Base-by-base conservation (phyloP, 2,888 invertebrate genomes). In the Drosophila macrothrix region DNA sequence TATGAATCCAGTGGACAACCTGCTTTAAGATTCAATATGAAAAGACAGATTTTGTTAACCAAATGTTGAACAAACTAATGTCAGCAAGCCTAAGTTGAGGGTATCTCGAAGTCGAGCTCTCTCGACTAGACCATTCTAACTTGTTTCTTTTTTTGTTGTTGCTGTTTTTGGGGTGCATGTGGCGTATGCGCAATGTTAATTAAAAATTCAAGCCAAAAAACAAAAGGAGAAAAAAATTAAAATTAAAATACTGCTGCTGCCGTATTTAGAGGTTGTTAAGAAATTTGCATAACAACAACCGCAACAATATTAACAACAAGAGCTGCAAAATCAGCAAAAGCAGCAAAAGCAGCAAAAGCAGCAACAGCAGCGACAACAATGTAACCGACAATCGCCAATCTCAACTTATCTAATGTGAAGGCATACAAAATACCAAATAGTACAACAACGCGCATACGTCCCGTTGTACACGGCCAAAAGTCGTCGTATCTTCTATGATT, bases 271-370 rank as follows among this genome's bases (percentile, higher is more conserved):
- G 77, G 67, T 76, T 75, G 79, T 78, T 82, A 78, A 67, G 43
- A 72, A 86, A 83, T 83, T 83, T 83, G 86, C 83, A 83, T 86
- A 81, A 83, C 70, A 81, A 84, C 74, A 84, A 43, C 75, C 74
- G 56, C 66, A 73, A 60, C 65, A 76, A 55, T 46, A 60, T 41
- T 56, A 49, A 60, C 60, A 65, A 55, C 46, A 46, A 46, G 46
- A 46, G 46, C 35, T 35, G 35, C 14, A 35, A 35, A 35, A 35
- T 35, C 56, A 49, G 29, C 37, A 62, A 9, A 55, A 50, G 33
- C 35, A 64, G 31, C 43, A 43, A n/a, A 49, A 39, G 65, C 56
- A 84, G 77, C 78, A 77, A 78, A 50, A 37, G 16, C 55, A 49
- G 10, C 46, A 39, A 7, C 67, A 62, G 33, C 41, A 71, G 41